A percentile compares a stretch with the other conserved stretches of the same genome.
phyloP scores from a whole-genome alignment of 2,797 vertebrate genomes.

The Oryzias sinensis region DNA sequence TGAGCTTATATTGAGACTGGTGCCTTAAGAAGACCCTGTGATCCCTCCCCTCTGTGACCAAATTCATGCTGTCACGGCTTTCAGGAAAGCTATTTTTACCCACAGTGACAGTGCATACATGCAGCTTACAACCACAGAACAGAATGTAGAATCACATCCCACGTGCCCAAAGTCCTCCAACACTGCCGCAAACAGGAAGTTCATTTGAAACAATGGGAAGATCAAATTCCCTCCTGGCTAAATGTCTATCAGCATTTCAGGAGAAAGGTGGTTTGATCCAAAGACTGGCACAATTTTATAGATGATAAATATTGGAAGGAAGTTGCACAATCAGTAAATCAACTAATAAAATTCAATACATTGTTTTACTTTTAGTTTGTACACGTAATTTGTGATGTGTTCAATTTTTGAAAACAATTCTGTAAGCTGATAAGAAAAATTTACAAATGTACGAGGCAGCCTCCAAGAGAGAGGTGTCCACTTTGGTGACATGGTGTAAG shows the following conservation, averaged over 20 bases:
- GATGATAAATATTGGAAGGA: no score
- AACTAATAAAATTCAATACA: no score
- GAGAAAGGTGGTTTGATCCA: constrained; percentile 14
- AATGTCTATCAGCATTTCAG: constrained; percentile 2
- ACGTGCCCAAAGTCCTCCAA: constrained; percentile 57
- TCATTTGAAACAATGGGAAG: constrained; percentile 24
- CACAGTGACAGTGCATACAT: constrained; percentile 45
- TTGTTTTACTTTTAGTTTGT: no score
- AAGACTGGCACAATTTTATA: not conserved
- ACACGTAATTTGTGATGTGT: no score
- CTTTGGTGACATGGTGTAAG: no score
- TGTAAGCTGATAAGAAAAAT: no score
- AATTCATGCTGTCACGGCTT: constrained; percentile 47
- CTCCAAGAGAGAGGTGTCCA: no score
- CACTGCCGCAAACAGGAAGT: constrained; percentile 48
- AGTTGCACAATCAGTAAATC: no score
- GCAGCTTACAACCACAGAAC: constrained; percentile 48
- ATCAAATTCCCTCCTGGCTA: constrained; percentile 28
- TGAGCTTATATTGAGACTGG: constrained; percentile 26
- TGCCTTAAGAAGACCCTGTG: constrained; percentile 19
- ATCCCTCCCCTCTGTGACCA: constrained; percentile 47
- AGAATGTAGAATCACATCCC: constrained; percentile 35
- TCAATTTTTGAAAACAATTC: no score
- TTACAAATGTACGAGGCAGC: no score
- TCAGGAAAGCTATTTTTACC: constrained; percentile 67